Base-by-base conservation (phyloP, 2,797 vertebrate species). In the Syncerus caffer region DNA sequence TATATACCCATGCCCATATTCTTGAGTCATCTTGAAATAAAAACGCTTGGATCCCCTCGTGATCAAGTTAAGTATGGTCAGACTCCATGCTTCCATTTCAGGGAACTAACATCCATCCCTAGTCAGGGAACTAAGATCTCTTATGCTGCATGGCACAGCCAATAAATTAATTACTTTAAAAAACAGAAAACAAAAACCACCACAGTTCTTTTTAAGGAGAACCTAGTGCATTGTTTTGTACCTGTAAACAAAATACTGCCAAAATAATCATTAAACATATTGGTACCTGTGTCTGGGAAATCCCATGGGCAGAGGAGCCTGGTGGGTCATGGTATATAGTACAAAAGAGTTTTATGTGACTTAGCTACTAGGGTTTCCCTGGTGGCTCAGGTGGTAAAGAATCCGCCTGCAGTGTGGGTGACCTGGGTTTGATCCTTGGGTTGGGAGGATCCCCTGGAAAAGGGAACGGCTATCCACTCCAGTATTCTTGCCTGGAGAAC, bases 21-120 rank as follows among this genome's bases (percentile, higher is more conserved):
- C 71, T 97, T 90, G 78, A 95, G 31, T 93, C 55, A 67, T 62
- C 42, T 85, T 93, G 84, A 95, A 78, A 88, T 90, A 90, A 97
- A 93, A 93, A 19, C 29, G 47, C 0, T 55, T 71, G 47, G 29
- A 79, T 79, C 16, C 5, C 29, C 47, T 79, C 0, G 29, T 31
- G 16, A 29, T 31, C 76, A 51, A 11, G 47, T 50, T 80, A 80
- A 51, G 38, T 71, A 76, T 76, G 38, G 71, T 76, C 71, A 76
- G 78, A 80, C 78, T 51, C 78, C 10, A n/a, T 19, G 3, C 78
- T 51, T 80, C 47, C 47, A 51, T 51, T n/a, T 47, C 78, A 80
- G 29, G 16, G 78, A 31, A 47, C 76, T 42, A 74, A n/a, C 16
- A 51, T 79, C 27, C 2, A 79, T 79, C 29, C 47, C 16, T 79